Base-by-base conservation (phyloP, 2,797 vertebrate genomes). In the Cryptoblepharus egeriae region DNA sequence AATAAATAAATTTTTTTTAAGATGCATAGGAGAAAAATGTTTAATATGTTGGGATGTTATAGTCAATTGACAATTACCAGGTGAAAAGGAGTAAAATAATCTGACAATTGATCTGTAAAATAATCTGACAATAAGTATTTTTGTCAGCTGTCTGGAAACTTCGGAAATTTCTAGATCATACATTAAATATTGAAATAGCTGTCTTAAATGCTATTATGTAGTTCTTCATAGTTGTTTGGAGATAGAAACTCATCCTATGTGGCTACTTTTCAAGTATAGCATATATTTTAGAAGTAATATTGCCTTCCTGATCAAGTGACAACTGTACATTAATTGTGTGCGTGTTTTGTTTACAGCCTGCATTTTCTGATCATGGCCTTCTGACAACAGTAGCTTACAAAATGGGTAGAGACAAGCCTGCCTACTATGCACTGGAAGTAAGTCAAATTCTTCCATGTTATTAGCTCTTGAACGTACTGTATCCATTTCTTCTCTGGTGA, bases 321-420 rank as follows among this genome's bases (percentile, higher is more conserved):
- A 88, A 42, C 39, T 42, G 39, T 42, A 24, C 49, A 49, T 85
- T 67, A 80, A 49, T 52, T n/a, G 52, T 82, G 39, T 83, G 69
- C 78, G 72, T 90, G 83, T 61, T 92, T 89, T 90, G 3, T 37
- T 5, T 2, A 75, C 55, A 99, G 98, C 96, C 97, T 63, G 97
- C 99, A 8, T 97, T 99, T 95, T 99, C 98, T 9, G 97, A 99
- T n/a, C 98, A 99, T 55, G 99, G 99, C 28, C 98, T 99, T 77
- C 90, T 99, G 89, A 99, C 98, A 63, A 99, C 99, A 1, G 95
- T 99, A 83, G 99, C 98, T 13, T 99, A 99, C 94, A 97, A 99
- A 93, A 95, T 99, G 8, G 99, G 99, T n/a, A 96, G 96, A 93
- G 97, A 99, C 93, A 96, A 98, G 87, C 98, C 98, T 28, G 97